phyloP scores from a whole-genome alignment of 2,888 invertebrate genomes.

The Alcis repandata region DNA sequence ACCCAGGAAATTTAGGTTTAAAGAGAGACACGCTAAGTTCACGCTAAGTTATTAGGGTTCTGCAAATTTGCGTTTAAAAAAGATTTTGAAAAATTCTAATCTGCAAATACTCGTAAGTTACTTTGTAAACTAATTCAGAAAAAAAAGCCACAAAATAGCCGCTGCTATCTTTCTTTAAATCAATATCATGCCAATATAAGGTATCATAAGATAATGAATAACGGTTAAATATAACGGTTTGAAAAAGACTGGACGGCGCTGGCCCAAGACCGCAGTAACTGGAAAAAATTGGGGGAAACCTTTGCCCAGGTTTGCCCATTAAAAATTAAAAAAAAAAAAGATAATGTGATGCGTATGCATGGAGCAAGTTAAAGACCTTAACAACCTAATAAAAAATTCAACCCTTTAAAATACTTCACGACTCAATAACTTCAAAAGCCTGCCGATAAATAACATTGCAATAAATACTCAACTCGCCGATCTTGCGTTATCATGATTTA shows the following conservation, averaged over 20 bases:
- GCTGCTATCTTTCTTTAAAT: too few species aligned
- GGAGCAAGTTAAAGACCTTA: too few species aligned
- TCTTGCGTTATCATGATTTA: constrained; percentile 35
- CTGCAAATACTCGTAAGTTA: neutral
- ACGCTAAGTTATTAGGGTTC: constrained; percentile 18
- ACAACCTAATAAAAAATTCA: neutral
- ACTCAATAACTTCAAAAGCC: constrained; percentile 16
- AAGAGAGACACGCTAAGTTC: neutral
- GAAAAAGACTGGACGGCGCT: too few species aligned
- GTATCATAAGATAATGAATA: too few species aligned
- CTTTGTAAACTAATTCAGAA: neutral
- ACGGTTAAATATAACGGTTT: too few species aligned
- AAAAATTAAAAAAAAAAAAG: too few species aligned
- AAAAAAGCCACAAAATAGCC: too few species aligned
- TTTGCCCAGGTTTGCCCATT: too few species aligned
- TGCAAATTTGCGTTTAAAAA: neutral
- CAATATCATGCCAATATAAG: too few species aligned
- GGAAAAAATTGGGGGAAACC: too few species aligned
- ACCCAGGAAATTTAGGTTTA: neutral
- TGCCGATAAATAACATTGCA: constrained; percentile 17
- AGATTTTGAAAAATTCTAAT: neutral
- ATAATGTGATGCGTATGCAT: neutral
- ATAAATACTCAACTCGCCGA: constrained; percentile 15
- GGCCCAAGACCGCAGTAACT: too few species aligned
- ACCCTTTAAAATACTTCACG: constrained; percentile 5